Evolutionary conservation across 2,888 invertebrate genomes (phyloP), one percentile per base, ranked within the genome.

Genomic region (Crepidodera aurea): DNA sequence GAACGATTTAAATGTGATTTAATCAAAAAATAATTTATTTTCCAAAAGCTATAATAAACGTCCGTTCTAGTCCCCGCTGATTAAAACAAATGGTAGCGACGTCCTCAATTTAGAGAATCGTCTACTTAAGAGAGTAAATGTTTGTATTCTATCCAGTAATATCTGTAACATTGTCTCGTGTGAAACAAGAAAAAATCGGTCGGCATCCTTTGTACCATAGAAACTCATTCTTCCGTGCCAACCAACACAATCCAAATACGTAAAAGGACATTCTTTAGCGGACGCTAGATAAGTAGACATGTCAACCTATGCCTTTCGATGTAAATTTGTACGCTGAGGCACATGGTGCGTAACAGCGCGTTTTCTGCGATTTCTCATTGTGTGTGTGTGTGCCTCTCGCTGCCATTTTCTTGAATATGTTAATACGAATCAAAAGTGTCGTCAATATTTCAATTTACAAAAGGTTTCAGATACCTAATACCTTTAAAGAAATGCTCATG

Each of bases 251-350:
- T 79, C 78, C 77, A 78, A 78, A 79, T 79, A 78, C 79, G 75
- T 78, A 79, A 77, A 79, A 79, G 79, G 78, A 79, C 78, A 79
- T 79, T 78, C 78, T 77, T 79, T 77, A 77, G 75, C 73, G 73
- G 57, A 57, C 57, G 76, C 73, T 78, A 79, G 79, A 79, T 79
- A 79, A 79, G 79, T 79, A 78, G 79, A 77, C 79, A 80, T 77
- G 80, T 80, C 79, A 79, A 71, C 69, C 78, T 77, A 79, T 78
- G 78, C 79, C 79, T 80, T 79, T 79, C 78, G 79, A 80, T 80
- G 80, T 80, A 79, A 80, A 80, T 80, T 79, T 79, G 78, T 79
- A 74, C 74, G 73, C 72, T 74, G 74, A 74, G 74, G 74, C 77
- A 76, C 73, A 77, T 77, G 75, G 75, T 77, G 76, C 77, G 75